These are phyloP conservation scores for Hanleya hanleyi DNA, from an alignment of 2,888 invertebrate genomes.

Conservation along the genomic window DNA sequence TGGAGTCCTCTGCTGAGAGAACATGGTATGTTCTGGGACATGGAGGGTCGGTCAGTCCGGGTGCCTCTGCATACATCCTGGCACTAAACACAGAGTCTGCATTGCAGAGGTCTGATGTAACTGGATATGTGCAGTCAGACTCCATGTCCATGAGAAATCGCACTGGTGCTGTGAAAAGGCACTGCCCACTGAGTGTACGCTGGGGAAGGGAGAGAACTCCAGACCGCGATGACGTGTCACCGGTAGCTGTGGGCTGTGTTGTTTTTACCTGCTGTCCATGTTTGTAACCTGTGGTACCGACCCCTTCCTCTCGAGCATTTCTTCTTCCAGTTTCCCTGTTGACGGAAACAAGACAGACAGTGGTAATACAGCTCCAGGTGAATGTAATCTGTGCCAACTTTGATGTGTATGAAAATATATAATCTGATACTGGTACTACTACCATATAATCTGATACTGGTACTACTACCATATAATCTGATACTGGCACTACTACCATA, in stretches of 20 bases:
- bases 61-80: conserved; percentile 50
- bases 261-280: conserved; percentile 33
- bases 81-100: conserved; percentile 54
- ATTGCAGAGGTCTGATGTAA: conserved; percentile 47
- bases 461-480: too few relatives aligned
- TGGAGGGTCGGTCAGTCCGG: conserved; percentile 36
- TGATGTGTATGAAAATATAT: too few relatives aligned
- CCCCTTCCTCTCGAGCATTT: not conserved
- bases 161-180: conserved; percentile 58
- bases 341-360: not conserved
- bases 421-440: too few relatives aligned
- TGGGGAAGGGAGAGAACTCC: conserved; percentile 61
- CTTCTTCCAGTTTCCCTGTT: not conserved
- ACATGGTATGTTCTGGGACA: conserved; percentile 40
- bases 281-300: conserved; percentile 37
- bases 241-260: not conserved
- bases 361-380: too few relatives aligned
- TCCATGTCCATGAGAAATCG: conserved; percentile 52
- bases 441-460: too few relatives aligned
- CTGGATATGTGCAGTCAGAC: conserved; percentile 46
- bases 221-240: conserved; percentile 10
- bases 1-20: not conserved
- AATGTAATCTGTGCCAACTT: too few relatives aligned
- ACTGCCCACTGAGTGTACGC: conserved; percentile 51
- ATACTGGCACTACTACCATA: too few relatives aligned